phyloP scores from a whole-genome alignment of 2,797 vertebrate genomes.

The Artibeus lituratus region DNA sequence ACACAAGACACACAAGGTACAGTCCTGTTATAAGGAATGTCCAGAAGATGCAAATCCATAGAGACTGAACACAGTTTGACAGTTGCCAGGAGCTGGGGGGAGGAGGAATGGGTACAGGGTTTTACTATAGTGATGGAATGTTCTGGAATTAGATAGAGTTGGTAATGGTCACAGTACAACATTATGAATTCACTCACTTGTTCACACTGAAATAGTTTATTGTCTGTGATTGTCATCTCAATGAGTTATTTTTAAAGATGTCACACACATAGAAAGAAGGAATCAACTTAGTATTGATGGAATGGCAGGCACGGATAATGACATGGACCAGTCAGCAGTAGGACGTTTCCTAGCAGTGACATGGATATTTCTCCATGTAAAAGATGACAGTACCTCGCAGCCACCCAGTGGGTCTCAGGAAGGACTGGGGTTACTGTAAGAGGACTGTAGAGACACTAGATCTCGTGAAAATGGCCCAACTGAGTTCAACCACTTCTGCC shows the following conservation, averaged over 20 bases:
- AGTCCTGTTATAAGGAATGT: background rate
- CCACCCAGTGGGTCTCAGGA: background rate
- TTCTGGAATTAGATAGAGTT: background rate
- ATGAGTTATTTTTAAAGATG: background rate
- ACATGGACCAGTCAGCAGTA: background rate
- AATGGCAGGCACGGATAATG: background rate
- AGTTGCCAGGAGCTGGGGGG: background rate
- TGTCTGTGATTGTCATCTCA: background rate
- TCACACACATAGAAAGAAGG: background rate
- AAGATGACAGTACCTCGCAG: background rate
- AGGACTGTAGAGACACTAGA: no score
- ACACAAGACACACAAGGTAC: accelerated
- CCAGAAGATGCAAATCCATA: background rate
- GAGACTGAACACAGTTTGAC: background rate
- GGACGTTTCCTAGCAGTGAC: background rate
- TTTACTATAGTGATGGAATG: background rate
- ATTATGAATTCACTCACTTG: background rate
- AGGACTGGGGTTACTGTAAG: background rate
- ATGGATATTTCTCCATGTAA: no score
- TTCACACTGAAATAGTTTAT: background rate
- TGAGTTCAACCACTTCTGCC: background rate
- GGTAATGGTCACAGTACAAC: background rate
- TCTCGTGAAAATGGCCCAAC: background rate
- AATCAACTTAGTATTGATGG: no score
- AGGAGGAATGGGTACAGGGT: background rate